Base-by-base conservation (phyloP, 1,140 invertebrate genomes). In the Drosophila bipectinata region DNA sequence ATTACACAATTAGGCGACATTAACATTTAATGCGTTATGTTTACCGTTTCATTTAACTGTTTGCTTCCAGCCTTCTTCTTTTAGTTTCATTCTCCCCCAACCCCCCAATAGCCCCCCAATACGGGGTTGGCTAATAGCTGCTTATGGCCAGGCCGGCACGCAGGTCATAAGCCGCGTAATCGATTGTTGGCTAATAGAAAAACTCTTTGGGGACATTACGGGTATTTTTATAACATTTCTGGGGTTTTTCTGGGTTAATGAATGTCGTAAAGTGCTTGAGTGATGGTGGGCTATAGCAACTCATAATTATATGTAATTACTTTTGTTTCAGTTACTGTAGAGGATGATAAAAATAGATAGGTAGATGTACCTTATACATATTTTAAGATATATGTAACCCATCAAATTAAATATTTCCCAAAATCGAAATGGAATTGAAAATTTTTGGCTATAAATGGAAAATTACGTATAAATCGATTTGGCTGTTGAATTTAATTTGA, bases 1-100 rank as follows among this genome's bases (percentile, higher is more conserved):
- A 88, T 88, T 88, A 88, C 83, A 88, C 83, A 88, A 88, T 88
- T 88, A 88, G 83, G 76, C 83, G 77, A 77, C 83, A 88, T 88
- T 88, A 88, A 88, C 83, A 79, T 88, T 88, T 88, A 88, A 88
- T 88, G 79, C 76, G 83, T 87, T 76, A 79, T 87, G 74, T 82
- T 85, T 87, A 66, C 82, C 64, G 74, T 80, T 87, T 87, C 80
- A 72, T 85, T 85, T 85, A 64, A 68, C 78, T 77, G 74, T 71
- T 71, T 69, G 63, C 49, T 55, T 28, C 28, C 26, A 54, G 12
- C 18, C 51, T 24, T 72, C 41, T 49, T 62, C 34, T 28, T 48
- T 6, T 37, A 12, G 41, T 30, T 15, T 12, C 15, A 14, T 28
- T 34, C 9, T 37, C 32, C n/a, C 6, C 7, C 8, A 18, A 18